Conservation (phyloP, 2,888 invertebrate genomes). For the Shargacucullia verbasci region DNA sequence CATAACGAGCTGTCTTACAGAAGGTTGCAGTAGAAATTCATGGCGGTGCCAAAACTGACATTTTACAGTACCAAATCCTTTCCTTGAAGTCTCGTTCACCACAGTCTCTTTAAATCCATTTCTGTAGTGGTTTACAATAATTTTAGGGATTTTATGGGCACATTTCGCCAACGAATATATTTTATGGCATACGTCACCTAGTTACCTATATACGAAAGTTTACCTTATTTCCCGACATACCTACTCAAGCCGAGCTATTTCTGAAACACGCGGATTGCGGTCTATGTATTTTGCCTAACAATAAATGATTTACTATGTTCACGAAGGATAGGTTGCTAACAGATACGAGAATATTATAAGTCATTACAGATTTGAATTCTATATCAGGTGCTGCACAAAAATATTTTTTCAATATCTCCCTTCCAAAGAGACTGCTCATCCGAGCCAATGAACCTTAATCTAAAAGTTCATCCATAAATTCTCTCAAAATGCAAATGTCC, state of each 20-base stretch:
- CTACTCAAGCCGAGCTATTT: constrained; percentile 73
- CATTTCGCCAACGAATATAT: constrained; percentile 66
- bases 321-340: constrained; percentile 50
- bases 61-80: constrained; percentile 30
- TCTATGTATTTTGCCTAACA: constrained; percentile 74
- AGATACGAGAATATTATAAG: constrained; percentile 33
- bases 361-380: constrained; percentile 11
- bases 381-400: constrained; percentile 35
- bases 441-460: constrained; percentile 71
- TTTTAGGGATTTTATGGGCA: constrained; percentile 64
- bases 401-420: constrained; percentile 65
- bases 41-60: constrained; percentile 30
- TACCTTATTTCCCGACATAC: constrained; percentile 68
- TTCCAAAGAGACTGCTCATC: constrained; percentile 60
- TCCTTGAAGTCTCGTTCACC: constrained; percentile 43
- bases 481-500: constrained; percentile 77
- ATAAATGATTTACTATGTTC: constrained; percentile 67
- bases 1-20: constrained; percentile 36
- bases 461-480: constrained; percentile 75
- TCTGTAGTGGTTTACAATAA: constrained; percentile 60
- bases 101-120: constrained; percentile 38
- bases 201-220: constrained; percentile 56
- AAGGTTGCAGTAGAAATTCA: constrained; percentile 19
- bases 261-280: constrained; percentile 70
- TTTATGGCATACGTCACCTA: constrained; percentile 61